A percentile compares a stretch with the other conserved stretches of the same genome.
Conservation (phyloP, 2,888 invertebrate species). For the Augochlorella aurata region DNA sequence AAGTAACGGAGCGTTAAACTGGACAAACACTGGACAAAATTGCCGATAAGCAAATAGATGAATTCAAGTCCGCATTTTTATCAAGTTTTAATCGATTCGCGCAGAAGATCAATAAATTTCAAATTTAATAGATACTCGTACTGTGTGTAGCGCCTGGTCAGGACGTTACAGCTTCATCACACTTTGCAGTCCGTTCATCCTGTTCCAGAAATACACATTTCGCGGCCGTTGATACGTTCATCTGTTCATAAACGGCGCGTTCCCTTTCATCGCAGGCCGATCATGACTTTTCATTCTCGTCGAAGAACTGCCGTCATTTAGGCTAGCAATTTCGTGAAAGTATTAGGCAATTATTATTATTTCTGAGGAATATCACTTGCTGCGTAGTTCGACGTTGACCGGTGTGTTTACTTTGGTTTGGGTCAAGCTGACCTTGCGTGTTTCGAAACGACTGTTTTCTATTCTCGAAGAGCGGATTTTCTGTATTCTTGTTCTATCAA, state of each 20-base stretch:
- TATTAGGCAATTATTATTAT: constrained; percentile 24
- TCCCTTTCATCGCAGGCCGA: neutral
- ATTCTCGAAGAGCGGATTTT: neutral
- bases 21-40: no score
- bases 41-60: no score
- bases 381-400: neutral
- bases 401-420: neutral
- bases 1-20: no score
- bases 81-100: neutral
- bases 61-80: no score
- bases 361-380: neutral
- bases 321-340: constrained; percentile 31
- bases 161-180: neutral
- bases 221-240: constrained; percentile 46
- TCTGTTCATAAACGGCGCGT: constrained; percentile 20
- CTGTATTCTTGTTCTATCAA: neutral
- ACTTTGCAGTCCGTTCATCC: constrained; percentile 40
- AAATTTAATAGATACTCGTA: neutral
- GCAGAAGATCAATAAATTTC: neutral
- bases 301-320: constrained; percentile 41
- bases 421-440: neutral
- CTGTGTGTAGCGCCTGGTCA: constrained; percentile 1
- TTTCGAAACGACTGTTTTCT: neutral
- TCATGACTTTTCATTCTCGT: constrained; percentile 22
- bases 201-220: constrained; percentile 51